These are phyloP conservation scores for Aquatica leii DNA, from an alignment of 2,888 invertebrate species.

Conservation along the genomic window DNA sequence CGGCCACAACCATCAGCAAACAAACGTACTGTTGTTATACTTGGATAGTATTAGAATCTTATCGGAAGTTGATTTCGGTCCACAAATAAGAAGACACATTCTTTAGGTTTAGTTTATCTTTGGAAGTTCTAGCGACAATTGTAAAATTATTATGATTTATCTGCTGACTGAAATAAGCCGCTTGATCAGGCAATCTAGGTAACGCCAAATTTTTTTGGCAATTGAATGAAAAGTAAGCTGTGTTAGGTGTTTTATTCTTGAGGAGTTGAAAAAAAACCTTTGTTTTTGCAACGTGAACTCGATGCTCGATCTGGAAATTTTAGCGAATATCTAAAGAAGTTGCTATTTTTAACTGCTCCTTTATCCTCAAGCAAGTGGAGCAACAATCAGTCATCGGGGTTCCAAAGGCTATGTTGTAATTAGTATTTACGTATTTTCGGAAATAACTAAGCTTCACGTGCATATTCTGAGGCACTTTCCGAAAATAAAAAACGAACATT, in stretches of 20 bases:
- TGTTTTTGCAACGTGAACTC: background rate
- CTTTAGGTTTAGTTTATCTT: slow-evolving; percentile 13
- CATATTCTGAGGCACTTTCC: background rate
- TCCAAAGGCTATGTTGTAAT: slow-evolving; percentile 25
- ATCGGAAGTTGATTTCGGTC: background rate
- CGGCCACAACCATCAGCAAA: background rate
- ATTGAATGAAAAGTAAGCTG: slow-evolving; percentile 15
- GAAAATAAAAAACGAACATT: background rate
- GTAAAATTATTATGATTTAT: slow-evolving; percentile 22
- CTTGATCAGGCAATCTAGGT: slow-evolving; percentile 25
- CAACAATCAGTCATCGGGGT: slow-evolving; percentile 5
- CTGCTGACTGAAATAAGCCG: slow-evolving; percentile 22
- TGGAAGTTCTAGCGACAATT: slow-evolving; percentile 13
- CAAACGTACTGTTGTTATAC: background rate
- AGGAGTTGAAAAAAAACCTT: background rate
- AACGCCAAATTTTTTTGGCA: slow-evolving; percentile 25
- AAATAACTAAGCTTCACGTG: too few species aligned
- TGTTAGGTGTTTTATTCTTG: background rate
- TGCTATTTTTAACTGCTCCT: too few species aligned
- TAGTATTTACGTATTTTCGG: slow-evolving; percentile 16
- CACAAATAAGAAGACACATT: slow-evolving; percentile 17
- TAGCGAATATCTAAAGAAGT: too few species aligned
- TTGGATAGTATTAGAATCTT: slow-evolving; percentile 21
- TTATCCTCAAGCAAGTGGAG: too few species aligned
- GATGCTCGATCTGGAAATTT: background rate